phyloP scores from a whole-genome alignment of 2,888 invertebrate species.

The Cosmia pyralina region DNA sequence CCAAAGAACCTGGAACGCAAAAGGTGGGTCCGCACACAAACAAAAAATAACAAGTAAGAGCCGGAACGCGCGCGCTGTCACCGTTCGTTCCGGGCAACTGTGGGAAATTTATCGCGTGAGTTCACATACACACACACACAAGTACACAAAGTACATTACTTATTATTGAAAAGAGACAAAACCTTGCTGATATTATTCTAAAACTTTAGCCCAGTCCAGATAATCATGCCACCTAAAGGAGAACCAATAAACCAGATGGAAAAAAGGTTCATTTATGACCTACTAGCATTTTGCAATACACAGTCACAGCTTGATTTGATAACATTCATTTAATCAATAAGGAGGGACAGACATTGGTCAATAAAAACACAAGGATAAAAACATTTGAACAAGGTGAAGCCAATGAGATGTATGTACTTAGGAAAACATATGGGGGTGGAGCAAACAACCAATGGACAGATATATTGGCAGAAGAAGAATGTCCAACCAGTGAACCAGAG shows the following conservation, averaged over 20 bases:
- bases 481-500: neutral
- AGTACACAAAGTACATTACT: too few relatives aligned
- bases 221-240: neutral
- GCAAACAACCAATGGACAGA: conserved; percentile 14
- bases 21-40: too few relatives aligned
- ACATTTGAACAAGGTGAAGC: conserved; percentile 43
- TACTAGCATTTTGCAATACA: neutral
- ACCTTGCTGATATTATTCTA: neutral
- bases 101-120: too few relatives aligned
- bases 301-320: neutral
- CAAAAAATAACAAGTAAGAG: too few relatives aligned
- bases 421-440: conserved; percentile 40
- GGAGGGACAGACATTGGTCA: conserved; percentile 20
- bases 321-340: neutral
- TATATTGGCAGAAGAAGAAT: conserved; percentile 6
- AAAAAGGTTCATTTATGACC: neutral
- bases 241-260: too few relatives aligned
- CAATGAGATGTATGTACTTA: conserved; percentile 50
- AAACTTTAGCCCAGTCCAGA: neutral
- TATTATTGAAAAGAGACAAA: neutral
- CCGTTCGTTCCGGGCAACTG: too few relatives aligned
- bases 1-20: too few relatives aligned
- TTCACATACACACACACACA: too few relatives aligned
- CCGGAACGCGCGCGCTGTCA: too few relatives aligned
- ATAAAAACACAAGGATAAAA: conserved; percentile 49